A percentile compares a stretch with the other conserved stretches of the same genome.
These are phyloP conservation scores for Habrosyne pyritoides DNA, from an alignment of 2,888 invertebrate genomes.

Conservation along the genomic window DNA sequence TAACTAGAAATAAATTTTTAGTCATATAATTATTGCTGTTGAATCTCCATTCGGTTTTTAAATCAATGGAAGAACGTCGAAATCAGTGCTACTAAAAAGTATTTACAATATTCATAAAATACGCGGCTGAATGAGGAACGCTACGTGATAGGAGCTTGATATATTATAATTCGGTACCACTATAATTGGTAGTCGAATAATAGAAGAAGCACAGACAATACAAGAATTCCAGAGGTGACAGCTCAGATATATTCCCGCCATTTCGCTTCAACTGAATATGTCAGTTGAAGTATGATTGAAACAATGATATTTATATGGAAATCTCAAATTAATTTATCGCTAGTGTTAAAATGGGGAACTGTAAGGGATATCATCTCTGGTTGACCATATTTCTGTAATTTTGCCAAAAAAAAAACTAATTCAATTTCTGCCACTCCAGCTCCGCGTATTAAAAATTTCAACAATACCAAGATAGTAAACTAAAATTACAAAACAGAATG, in stretches of 20 bases:
- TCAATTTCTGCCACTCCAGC: neutral
- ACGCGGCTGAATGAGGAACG: neutral
- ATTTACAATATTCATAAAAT: constrained; percentile 21
- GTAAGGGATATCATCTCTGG: too few relatives aligned
- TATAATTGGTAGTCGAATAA: neutral
- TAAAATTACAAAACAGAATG: constrained; percentile 33
- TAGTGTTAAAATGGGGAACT: too few relatives aligned
- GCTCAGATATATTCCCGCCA: too few relatives aligned
- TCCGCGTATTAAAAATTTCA: constrained; percentile 19
- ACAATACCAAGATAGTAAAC: constrained; percentile 19
- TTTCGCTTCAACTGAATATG: too few relatives aligned
- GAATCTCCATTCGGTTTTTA: constrained; percentile 45
- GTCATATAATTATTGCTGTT: constrained; percentile 68
- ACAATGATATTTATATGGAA: too few relatives aligned
- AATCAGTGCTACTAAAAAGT: constrained; percentile 35
- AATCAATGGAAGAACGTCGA: constrained; percentile 60
- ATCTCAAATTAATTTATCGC: too few relatives aligned
- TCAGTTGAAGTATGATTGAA: too few relatives aligned
- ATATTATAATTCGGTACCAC: neutral
- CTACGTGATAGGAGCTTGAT: neutral
- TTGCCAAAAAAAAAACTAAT: neutral
- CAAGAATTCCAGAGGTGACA: too few relatives aligned
- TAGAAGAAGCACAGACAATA: too few relatives aligned
- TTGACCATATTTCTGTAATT: neutral
- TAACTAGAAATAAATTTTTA: constrained; percentile 56